Evolutionary conservation across 1,140 invertebrate species (phyloP).

Genomic region (Drosophila pachea): DNA sequence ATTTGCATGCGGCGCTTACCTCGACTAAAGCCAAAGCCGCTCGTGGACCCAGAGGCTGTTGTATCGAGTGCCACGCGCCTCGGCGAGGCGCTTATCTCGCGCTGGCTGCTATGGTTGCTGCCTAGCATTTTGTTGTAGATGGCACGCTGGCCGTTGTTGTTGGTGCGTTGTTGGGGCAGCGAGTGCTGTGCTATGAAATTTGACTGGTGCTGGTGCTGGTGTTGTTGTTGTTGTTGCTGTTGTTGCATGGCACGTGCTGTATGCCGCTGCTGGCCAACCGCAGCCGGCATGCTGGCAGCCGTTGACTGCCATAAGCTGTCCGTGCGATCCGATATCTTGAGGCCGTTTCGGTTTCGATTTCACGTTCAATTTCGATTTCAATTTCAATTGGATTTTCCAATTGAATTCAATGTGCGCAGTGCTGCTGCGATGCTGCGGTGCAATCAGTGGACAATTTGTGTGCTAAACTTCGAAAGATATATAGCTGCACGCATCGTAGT

Average conservation of each 20-base stretch:
- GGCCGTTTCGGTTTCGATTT: constrained; percentile 37
- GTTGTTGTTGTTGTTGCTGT: constrained; percentile 31
- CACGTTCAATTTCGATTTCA: background rate
- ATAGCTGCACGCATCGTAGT: constrained; percentile 1
- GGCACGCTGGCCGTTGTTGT: constrained; percentile 40
- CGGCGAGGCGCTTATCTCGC: constrained; percentile 64
- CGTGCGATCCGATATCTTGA: constrained; percentile 73
- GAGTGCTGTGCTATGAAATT: too few species aligned
- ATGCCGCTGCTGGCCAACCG: constrained; percentile 46
- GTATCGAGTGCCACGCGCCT: constrained; percentile 66
- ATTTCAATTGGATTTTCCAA: constrained; percentile 3
- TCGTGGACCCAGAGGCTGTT: constrained; percentile 70
- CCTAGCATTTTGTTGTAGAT: constrained; percentile 59
- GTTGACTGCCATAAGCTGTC: constrained; percentile 75
- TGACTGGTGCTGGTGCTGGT: constrained; percentile 19
- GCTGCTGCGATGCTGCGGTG: background rate
- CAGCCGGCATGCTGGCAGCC: constrained; percentile 63
- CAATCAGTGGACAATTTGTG: constrained; percentile 11
- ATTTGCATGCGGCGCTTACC: constrained; percentile 56
- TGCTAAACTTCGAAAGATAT: constrained; percentile 3
- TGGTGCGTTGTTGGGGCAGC: constrained; percentile 38
- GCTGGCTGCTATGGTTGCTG: constrained; percentile 69
- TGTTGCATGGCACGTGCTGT: constrained; percentile 34
- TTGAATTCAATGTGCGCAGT: background rate
- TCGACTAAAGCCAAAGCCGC: constrained; percentile 71